These are phyloP conservation scores for Euleptes europaea DNA, from an alignment of 2,113 vertebrate genomes.

Conservation along the genomic window DNA sequence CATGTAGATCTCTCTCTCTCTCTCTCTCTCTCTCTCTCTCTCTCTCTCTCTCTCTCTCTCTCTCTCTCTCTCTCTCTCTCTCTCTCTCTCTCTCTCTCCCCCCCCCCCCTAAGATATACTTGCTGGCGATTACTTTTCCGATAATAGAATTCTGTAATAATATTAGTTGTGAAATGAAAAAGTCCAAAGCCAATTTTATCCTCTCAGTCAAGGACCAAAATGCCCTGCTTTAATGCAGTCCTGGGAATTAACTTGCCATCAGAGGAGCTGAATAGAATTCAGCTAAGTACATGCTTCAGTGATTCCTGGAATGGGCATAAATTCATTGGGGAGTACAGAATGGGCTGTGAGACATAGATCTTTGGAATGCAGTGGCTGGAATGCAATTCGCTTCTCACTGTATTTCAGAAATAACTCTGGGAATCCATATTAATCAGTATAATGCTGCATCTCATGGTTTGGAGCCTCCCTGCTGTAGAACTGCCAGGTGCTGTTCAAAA, in stretches of 20 bases:
- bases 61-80: not conserved
- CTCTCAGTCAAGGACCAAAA: slow-evolving; percentile 42
- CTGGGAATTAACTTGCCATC: slow-evolving; percentile 51
- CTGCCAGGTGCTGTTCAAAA: not conserved
- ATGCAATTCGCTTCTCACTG: slow-evolving; percentile 37
- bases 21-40: not conserved
- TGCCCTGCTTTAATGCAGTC: slow-evolving; percentile 47
- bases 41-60: not conserved
- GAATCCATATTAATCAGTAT: slow-evolving; percentile 29
- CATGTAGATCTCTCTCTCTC: not conserved
- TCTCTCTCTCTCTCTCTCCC: not conserved
- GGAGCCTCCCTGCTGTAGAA: not conserved
- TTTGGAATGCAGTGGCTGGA: slow-evolving; percentile 37
- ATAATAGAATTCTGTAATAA: slow-evolving; percentile 31
- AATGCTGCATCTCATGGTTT: slow-evolving; percentile 3
- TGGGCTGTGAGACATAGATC: slow-evolving; percentile 41
- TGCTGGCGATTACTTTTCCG: not conserved
- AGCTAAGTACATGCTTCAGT: slow-evolving; percentile 48
- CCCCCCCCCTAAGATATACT: slow-evolving; percentile 28
- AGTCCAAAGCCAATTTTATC: slow-evolving; percentile 34
- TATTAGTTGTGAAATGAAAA: slow-evolving; percentile 29
- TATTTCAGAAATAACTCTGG: slow-evolving; percentile 52
- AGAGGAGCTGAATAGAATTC: slow-evolving; percentile 57
- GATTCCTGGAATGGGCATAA: slow-evolving; percentile 33
- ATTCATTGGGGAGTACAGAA: slow-evolving; percentile 40